These are phyloP conservation scores for Chascanopsetta lugubris DNA, from an alignment of 2,113 vertebrate species.

Conservation along the genomic window DNA sequence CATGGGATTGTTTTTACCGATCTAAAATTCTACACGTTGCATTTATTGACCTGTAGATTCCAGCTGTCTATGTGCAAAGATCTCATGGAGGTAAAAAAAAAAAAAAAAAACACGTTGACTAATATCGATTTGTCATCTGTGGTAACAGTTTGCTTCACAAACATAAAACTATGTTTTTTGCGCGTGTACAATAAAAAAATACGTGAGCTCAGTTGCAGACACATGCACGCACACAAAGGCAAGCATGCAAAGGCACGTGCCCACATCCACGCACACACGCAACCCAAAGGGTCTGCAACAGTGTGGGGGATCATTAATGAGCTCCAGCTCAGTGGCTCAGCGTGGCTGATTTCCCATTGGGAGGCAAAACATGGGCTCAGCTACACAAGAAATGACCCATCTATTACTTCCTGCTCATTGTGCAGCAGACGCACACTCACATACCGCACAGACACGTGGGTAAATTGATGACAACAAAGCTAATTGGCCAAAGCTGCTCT, in stretches of 20 bases:
- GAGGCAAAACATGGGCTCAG: conserved; percentile 55
- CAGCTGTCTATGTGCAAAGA: too few relatives aligned
- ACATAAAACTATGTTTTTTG: too few relatives aligned
- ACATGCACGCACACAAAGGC: conserved; percentile 17
- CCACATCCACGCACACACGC: conserved; percentile 2
- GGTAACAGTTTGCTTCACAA: too few relatives aligned
- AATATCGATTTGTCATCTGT: too few relatives aligned
- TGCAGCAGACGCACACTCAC: conserved; percentile 9
- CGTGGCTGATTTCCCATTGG: conserved; percentile 46
- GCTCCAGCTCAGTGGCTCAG: conserved; percentile 54
- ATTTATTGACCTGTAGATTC: too few relatives aligned
- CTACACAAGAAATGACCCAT: conserved; percentile 48
- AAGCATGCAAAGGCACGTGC: conserved; percentile 7
- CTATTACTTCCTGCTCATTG: conserved; percentile 38
- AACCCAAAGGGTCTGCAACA: conserved; percentile 26
- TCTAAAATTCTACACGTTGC: too few relatives aligned
- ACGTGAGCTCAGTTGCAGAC: too few relatives aligned
- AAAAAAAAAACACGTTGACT: too few relatives aligned
- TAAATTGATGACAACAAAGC: background rate
- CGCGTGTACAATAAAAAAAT: too few relatives aligned
- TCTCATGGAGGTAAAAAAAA: too few relatives aligned
- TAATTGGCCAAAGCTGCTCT: background rate
- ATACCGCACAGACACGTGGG: background rate
- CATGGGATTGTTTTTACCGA: background rate
- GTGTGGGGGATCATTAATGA: conserved; percentile 60